Percentiles rank a stretch among this genome's conserved stretches.
phyloP scores from a whole-genome alignment of 2,797 vertebrate species.

The Acrossocheilus fasciatus region DNA sequence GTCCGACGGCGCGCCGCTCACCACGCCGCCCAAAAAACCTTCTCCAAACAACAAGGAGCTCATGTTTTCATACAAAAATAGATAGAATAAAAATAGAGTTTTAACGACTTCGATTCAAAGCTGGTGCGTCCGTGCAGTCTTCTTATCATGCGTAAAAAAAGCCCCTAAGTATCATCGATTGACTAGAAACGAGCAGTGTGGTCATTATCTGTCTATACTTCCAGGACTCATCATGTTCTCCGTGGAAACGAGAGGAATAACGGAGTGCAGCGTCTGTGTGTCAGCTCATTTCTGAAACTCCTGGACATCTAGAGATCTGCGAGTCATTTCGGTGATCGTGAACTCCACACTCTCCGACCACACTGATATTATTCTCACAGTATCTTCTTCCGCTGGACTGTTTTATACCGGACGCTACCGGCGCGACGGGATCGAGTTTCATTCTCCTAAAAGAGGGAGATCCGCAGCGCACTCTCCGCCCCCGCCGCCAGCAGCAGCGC shows the following conservation, averaged over 20 bases:
- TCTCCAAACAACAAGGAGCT: constrained; percentile 87
- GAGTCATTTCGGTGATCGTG: constrained; percentile 42
- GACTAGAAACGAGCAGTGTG: constrained; percentile 62
- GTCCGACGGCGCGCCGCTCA: constrained; percentile 46
- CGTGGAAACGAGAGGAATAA: constrained; percentile 44
- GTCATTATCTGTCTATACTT: constrained; percentile 61
- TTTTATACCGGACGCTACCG: constrained; percentile 53
- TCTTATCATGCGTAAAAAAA: constrained; percentile 11
- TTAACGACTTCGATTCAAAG: neutral
- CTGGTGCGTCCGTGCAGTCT: constrained; percentile 56
- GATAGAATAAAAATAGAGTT: neutral
- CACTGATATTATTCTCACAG: constrained; percentile 32
- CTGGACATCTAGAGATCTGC: constrained; percentile 72
- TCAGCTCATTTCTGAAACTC: constrained; percentile 67
- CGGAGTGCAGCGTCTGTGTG: constrained; percentile 63
- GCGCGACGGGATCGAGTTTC: constrained; percentile 74
- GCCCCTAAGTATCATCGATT: constrained; percentile 47
- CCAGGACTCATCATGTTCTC: constrained; percentile 51
- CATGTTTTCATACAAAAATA: constrained; percentile 66
- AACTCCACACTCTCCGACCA: constrained; percentile 49
- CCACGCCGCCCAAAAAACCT: constrained; percentile 70
- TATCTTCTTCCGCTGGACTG: constrained; percentile 50
- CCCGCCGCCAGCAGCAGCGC: neutral
- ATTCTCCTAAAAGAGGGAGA: constrained; percentile 72
- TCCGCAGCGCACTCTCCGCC: constrained; percentile 56